phyloP scores from a whole-genome alignment of 2,888 invertebrate genomes.

The Ommatoiulus sabulosus region DNA sequence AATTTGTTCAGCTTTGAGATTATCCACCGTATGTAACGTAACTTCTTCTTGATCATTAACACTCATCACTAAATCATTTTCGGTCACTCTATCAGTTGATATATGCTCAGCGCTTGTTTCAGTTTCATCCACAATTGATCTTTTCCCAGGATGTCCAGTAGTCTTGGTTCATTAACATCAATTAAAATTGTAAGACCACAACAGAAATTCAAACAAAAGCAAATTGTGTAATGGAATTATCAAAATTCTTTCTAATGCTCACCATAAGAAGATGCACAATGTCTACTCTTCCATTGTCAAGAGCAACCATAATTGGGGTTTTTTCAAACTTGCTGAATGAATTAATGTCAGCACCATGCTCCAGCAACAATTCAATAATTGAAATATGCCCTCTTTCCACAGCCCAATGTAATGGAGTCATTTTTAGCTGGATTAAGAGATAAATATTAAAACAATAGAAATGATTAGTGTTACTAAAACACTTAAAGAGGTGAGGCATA shows the following conservation, averaged over 20 bases:
- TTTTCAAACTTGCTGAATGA: constrained; percentile 80
- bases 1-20: constrained; percentile 47
- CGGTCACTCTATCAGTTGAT: not conserved
- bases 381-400: constrained; percentile 82
- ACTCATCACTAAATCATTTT: constrained; percentile 10
- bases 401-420: constrained; percentile 97
- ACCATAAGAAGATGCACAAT: constrained; percentile 66
- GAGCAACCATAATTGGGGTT: constrained; percentile 77
- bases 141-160: constrained; percentile 57
- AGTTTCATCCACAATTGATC: constrained; percentile 54
- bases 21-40: constrained; percentile 2
- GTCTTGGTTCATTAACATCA: not conserved
- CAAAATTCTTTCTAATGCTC: not conserved
- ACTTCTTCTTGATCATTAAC: constrained; percentile 48
- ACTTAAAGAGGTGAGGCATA: constrained; percentile 65
- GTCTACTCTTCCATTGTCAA: constrained; percentile 73
- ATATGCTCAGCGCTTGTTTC: constrained; percentile 26
- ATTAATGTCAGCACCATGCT: constrained; percentile 79
- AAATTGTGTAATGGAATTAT: too few relatives aligned
- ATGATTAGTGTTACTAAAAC: not conserved
- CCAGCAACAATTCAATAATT: constrained; percentile 78
- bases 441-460: not conserved
- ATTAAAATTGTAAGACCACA: not conserved
- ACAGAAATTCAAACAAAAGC: not conserved
- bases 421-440: constrained; percentile 74